Evolutionary conservation across 2,888 invertebrate species (phyloP).

Genomic region (Pomacea canaliculata): DNA sequence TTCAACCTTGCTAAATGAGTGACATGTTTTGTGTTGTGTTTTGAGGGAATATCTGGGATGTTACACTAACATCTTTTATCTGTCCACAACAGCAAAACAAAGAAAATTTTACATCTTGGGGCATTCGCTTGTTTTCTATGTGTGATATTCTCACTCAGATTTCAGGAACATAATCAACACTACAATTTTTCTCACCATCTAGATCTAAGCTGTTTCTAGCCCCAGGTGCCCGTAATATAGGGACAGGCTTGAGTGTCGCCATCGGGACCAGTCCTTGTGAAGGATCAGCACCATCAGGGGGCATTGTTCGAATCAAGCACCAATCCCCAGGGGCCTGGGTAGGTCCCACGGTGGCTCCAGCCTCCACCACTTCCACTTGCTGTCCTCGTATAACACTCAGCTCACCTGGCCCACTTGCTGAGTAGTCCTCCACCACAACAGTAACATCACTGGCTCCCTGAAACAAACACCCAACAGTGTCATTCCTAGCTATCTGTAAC

Average conservation of each 20-base stretch:
- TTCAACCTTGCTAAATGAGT: too few species aligned
- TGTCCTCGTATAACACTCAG: conserved; percentile 89
- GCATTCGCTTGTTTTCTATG: too few species aligned
- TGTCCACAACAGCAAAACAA: too few species aligned
- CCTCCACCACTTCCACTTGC: conserved; percentile 92
- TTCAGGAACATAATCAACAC: too few species aligned
- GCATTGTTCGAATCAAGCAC: conserved; percentile 67
- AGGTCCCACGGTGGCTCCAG: conserved; percentile 64
- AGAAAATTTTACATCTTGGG: too few species aligned
- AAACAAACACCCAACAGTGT: too few species aligned
- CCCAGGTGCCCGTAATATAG: conserved; percentile 56
- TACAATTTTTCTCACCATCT: conserved; percentile 58
- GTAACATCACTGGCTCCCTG: too few species aligned
- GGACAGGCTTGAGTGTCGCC: conserved; percentile 67
- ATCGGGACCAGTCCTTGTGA: conserved; percentile 69
- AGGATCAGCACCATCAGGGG: conserved; percentile 51
- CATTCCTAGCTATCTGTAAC: too few species aligned
- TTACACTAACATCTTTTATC: too few species aligned
- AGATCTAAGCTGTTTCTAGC: conserved; percentile 65
- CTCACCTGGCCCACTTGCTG: conserved; percentile 81
- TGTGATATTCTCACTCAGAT: too few species aligned
- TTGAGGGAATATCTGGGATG: too few species aligned
- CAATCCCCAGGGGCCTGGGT: conserved; percentile 68
- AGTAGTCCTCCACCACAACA: conserved; percentile 78
- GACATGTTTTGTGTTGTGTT: too few species aligned